phyloP scores from a whole-genome alignment of 2,797 vertebrate genomes.

The Catamblyrhynchus diadema region DNA sequence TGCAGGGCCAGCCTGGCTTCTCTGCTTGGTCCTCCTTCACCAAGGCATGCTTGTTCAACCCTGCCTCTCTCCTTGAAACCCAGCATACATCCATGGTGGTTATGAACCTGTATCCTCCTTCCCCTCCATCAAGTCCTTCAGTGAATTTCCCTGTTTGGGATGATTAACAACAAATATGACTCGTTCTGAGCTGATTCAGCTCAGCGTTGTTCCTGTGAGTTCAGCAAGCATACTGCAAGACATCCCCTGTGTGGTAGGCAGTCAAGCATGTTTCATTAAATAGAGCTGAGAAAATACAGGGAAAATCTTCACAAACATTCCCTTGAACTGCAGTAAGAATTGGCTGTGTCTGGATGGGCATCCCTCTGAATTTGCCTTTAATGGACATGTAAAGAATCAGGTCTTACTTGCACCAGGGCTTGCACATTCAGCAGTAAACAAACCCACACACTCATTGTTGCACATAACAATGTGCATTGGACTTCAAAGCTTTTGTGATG shows the following conservation, averaged over 20 bases:
- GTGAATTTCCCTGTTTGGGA: not conserved
- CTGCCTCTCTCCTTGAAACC: not conserved
- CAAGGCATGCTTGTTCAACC: constrained; percentile 33
- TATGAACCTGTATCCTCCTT: not conserved
- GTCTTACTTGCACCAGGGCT: not conserved
- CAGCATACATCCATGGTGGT: constrained; percentile 19
- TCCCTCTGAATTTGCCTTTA: not conserved
- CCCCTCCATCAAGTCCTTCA: not conserved
- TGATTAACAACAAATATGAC: not conserved
- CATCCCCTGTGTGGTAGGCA: not conserved
- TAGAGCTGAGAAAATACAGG: constrained; percentile 60
- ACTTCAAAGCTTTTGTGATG: not conserved
- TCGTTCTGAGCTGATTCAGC: not conserved
- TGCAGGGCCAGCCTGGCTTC: constrained; percentile 37
- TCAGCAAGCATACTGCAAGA: constrained; percentile 6
- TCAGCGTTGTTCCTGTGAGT: not conserved
- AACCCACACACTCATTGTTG: not conserved
- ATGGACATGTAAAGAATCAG: not conserved
- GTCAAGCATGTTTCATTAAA: constrained; percentile 29
- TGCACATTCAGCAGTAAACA: not conserved
- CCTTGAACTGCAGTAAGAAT: not conserved
- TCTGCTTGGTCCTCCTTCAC: not conserved
- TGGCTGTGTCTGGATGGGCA: not conserved
- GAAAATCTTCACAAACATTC: not conserved
- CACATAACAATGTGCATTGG: not conserved